Conservation (phyloP, 2,797 vertebrate species). For the Notolepis coatsorum region DNA sequence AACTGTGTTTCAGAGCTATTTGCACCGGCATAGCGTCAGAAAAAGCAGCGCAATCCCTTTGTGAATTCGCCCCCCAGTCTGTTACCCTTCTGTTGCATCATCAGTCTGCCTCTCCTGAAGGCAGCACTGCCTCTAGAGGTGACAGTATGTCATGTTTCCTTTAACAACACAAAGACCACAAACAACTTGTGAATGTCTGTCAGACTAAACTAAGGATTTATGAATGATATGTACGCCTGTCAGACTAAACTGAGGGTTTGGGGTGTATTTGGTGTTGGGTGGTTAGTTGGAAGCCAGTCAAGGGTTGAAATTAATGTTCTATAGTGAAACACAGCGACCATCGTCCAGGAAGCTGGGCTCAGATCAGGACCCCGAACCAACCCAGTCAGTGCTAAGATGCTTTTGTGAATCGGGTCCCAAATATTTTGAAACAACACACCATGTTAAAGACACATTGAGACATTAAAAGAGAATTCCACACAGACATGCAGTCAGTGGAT, state of each 20-base stretch:
- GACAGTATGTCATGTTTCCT: background rate
- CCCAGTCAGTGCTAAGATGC: background rate
- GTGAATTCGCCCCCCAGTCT: no score
- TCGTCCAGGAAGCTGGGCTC: constrained; percentile 42
- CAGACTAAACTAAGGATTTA: constrained; percentile 9
- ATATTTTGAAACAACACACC: constrained; percentile 29
- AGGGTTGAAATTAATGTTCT: constrained; percentile 29
- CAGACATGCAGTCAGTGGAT: constrained; percentile 72
- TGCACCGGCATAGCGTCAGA: no score
- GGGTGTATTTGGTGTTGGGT: background rate
- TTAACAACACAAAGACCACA: background rate
- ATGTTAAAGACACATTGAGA: constrained; percentile 47
- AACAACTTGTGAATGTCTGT: background rate
- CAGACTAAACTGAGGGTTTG: constrained; percentile 9
- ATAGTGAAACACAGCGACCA: constrained; percentile 37
- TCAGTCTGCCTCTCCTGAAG: background rate
- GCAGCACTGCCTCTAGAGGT: background rate
- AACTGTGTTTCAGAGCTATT: no score
- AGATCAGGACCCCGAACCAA: no score
- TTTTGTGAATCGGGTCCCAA: background rate
- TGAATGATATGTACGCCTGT: background rate
- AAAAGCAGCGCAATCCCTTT: no score
- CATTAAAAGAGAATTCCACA: constrained; percentile 41
- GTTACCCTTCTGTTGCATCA: no score
- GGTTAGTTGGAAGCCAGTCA: constrained; percentile 10